Evolutionary conservation across 2,797 vertebrate genomes (phyloP).

Genomic region (Botia kubotai): DNA sequence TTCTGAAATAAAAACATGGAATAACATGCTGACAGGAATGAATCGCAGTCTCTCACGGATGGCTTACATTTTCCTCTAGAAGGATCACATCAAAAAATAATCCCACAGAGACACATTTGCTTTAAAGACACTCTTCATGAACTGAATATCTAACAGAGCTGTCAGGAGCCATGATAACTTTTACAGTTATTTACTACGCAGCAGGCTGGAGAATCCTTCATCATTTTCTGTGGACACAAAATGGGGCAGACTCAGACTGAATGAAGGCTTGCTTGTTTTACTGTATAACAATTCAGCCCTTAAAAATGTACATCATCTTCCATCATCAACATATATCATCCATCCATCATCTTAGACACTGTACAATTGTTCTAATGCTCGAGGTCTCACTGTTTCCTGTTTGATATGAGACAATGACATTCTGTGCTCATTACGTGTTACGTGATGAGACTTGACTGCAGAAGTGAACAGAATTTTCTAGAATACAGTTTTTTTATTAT

Average conservation of each 20-base stretch:
- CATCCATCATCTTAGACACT: no score
- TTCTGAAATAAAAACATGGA: conserved; percentile 39
- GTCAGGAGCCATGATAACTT: conserved; percentile 62
- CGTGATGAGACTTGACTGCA: neutral
- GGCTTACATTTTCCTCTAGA: conserved; percentile 68
- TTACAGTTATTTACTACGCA: conserved; percentile 71
- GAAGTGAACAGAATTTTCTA: conserved; percentile 22
- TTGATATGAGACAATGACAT: neutral
- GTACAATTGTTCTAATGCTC: no score
- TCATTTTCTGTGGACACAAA: conserved; percentile 60
- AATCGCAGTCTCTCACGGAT: conserved; percentile 61
- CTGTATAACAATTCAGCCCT: no score
- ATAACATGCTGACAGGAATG: conserved; percentile 57
- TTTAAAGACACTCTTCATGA: conserved; percentile 65
- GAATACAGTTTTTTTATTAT: conserved; percentile 12
- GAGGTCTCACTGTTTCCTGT: neutral
- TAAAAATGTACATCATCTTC: conserved; percentile 44
- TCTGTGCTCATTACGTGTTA: conserved; percentile 14
- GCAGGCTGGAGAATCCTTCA: conserved; percentile 54
- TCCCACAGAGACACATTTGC: conserved; percentile 57
- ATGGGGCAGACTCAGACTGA: conserved; percentile 55
- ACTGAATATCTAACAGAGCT: conserved; percentile 68
- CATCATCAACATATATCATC: neutral
- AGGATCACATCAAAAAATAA: conserved; percentile 67
- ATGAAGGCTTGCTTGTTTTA: conserved; percentile 59